Evolutionary conservation across 2,113 vertebrate species (phyloP).

Genomic region (Thryonomys swinderianus): DNA sequence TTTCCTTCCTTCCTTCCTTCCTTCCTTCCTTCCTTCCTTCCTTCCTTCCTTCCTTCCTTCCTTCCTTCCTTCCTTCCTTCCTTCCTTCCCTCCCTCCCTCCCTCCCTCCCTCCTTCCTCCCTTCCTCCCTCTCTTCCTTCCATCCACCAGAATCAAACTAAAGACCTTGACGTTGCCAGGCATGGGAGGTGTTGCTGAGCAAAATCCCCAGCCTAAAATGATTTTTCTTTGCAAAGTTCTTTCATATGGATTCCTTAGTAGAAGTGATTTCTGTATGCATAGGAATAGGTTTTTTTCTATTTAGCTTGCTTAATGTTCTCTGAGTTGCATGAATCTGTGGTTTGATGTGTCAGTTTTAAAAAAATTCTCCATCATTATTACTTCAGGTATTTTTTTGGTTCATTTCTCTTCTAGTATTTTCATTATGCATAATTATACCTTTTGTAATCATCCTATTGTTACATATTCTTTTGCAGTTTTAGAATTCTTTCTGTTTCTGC

Average conservation of each 20-base stretch:
- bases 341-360: slow-evolving; percentile 4
- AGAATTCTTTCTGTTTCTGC: background rate
- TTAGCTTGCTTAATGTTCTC: background rate
- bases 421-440: background rate
- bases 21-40: too few relatives aligned
- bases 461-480: background rate
- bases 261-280: background rate
- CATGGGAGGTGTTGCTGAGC: too few relatives aligned
- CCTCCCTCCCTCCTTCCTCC: too few relatives aligned
- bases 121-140: too few relatives aligned
- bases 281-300: background rate
- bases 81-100: too few relatives aligned
- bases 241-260: background rate
- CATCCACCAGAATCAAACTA: too few relatives aligned
- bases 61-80: too few relatives aligned
- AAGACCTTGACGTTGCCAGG: too few relatives aligned
- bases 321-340: background rate
- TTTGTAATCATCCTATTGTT: background rate
- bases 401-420: background rate
- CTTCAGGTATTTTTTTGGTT: background rate
- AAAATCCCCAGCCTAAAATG: background rate
- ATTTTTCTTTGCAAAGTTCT: slow-evolving; percentile 36
- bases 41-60: too few relatives aligned
- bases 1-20: too few relatives aligned
- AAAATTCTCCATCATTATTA: background rate